Evolutionary conservation across 2,113 vertebrate genomes (phyloP).

Genomic region (Okapia johnstoni): DNA sequence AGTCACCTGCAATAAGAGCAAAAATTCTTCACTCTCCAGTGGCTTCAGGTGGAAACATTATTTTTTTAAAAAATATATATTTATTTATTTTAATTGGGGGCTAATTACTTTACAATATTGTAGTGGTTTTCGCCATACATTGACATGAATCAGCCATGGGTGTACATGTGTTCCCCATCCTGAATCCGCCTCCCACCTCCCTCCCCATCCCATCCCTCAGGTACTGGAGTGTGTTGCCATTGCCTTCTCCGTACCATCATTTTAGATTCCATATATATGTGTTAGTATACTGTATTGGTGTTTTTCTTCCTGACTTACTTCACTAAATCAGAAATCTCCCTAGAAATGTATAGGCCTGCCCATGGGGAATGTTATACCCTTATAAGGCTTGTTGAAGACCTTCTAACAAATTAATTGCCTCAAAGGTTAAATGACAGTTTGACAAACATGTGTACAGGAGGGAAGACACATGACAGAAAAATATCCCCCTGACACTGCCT

Average conservation of each 20-base stretch:
- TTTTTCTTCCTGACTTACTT: too few species aligned
- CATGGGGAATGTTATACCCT: slow-evolving; percentile 25
- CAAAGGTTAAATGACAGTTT: slow-evolving; percentile 77
- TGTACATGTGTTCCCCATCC: too few species aligned
- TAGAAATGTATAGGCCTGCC: not conserved
- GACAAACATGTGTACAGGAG: slow-evolving; percentile 73
- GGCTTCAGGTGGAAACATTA: not conserved
- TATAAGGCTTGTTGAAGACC: slow-evolving; percentile 63
- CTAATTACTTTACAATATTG: too few species aligned
- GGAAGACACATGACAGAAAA: slow-evolving; percentile 58
- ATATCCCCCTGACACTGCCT: slow-evolving; percentile 60
- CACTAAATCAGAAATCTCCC: slow-evolving; percentile 45
- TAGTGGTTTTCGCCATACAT: too few species aligned
- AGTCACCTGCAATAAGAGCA: not conserved
- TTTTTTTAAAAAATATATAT: too few species aligned
- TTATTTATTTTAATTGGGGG: too few species aligned
- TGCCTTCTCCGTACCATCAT: too few species aligned
- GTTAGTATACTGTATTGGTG: too few species aligned
- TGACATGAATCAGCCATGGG: too few species aligned
- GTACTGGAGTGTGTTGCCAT: too few species aligned
- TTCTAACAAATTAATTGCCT: slow-evolving; percentile 73
- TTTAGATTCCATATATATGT: too few species aligned
- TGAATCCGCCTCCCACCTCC: not conserved
- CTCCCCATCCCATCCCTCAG: too few species aligned
- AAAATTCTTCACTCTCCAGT: not conserved